Conservation (phyloP, 2,888 invertebrate genomes). For the Netelia virgata region DNA sequence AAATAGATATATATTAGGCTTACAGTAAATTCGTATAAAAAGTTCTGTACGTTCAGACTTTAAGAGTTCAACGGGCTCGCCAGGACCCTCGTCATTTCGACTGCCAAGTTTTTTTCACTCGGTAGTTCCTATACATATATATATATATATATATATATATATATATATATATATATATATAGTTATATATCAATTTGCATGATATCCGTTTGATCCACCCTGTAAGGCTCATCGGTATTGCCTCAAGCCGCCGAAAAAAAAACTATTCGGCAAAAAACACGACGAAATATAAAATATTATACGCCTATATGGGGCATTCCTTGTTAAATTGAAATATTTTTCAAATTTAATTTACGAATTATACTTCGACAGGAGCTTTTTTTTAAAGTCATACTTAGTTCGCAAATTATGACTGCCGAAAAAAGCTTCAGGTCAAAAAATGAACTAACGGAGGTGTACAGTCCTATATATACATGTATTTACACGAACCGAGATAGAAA, state of each 20-base stretch:
- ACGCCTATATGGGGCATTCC: too few relatives aligned
- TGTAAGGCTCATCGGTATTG: neutral
- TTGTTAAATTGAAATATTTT: too few relatives aligned
- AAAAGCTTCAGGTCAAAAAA: neutral
- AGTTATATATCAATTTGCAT: slow-evolving; percentile 4
- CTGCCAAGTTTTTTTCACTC: slow-evolving; percentile 26
- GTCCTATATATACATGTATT: neutral
- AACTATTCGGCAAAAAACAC: too few relatives aligned
- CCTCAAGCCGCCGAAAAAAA: too few relatives aligned
- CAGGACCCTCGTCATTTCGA: slow-evolving; percentile 18
- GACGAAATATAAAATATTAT: too few relatives aligned
- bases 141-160: neutral
- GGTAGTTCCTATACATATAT: neutral
- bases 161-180: neutral
- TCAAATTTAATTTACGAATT: too few relatives aligned
- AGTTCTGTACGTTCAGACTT: neutral
- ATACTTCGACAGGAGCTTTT: neutral
- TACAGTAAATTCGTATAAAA: neutral
- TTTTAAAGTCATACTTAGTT: neutral
- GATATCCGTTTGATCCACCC: neutral
- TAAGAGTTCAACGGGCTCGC: neutral
- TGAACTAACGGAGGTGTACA: neutral
- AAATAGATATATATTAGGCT: neutral
- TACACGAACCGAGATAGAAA: neutral
- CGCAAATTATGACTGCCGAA: neutral